Base-by-base conservation (phyloP, 1,140 invertebrate species). In the Ladona fulva region DNA sequence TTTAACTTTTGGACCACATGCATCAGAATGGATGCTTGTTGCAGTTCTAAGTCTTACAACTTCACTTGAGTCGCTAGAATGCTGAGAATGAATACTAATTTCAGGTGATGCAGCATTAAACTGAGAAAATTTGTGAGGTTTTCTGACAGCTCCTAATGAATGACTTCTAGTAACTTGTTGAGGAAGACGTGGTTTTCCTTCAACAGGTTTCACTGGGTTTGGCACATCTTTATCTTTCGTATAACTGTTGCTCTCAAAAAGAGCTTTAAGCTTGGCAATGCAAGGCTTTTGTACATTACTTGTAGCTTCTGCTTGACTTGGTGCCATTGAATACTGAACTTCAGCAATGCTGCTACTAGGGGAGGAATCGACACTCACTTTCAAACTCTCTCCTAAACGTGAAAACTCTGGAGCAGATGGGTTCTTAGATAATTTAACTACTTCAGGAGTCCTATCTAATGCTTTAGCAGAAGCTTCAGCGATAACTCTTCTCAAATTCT, bases 211-310 rank as follows among this genome's bases (percentile, higher is more conserved):
- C 29, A 37, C 8, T 37, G 29, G 29, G 29, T 78, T 80, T 73
- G 79, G 74, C 14, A 74, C 44, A 52, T 79, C 79, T 78, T 82
- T 78, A 42, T 78, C 78, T 78, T 81, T 80, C 22, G 74, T 37
- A 24, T 19, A 25, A 8, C 25, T 78, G 14, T 29, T 79, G 24
- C 82, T 83, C 80, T 88, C 87, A 83, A 87, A 88, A n/a, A 87
- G 80, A 22, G 86, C 84, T 80, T 85, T 86, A 22, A 87, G 80
- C 78, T 85, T 86, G 0, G 84, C 82, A 78, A 87, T 87, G 78
- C 86, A 86, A 14, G 86, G 85, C 77, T 85, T 83, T 0, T 85
- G 79, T 25, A 84, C 77, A 22, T 82, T 74, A 37, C 80, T 80
- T 78, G 44, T 8, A 37, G 29, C 29, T 37, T 37, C 29, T 8